A percentile compares a stretch with the other conserved stretches of the same genome.
These are phyloP conservation scores for Gryon sp. DNA, from an alignment of 1,140 invertebrate genomes.

Conservation along the genomic window DNA sequence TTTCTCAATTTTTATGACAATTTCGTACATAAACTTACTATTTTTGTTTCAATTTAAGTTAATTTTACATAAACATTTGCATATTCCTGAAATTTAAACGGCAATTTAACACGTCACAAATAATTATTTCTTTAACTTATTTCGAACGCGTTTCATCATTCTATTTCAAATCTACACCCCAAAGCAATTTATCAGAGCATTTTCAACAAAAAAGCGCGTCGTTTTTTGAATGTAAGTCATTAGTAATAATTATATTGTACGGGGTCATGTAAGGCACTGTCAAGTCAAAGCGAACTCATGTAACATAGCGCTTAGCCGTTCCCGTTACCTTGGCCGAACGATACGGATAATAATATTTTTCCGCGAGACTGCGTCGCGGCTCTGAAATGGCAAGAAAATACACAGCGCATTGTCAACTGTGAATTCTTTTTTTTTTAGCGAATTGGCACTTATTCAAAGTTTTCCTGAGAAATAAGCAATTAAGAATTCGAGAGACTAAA, in stretches of 20 bases:
- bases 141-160: too few species aligned
- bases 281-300: slow-evolving; percentile 37
- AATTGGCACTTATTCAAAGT: slow-evolving; percentile 65
- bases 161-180: too few species aligned
- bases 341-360: slow-evolving; percentile 63
- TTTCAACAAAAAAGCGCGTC: too few species aligned
- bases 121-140: too few species aligned
- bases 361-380: slow-evolving; percentile 54
- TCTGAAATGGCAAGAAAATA: slow-evolving; percentile 62
- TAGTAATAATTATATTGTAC: slow-evolving; percentile 46
- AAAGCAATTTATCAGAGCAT: too few species aligned
- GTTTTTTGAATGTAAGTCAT: too few species aligned
- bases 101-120: too few species aligned
- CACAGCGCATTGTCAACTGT: slow-evolving; percentile 57
- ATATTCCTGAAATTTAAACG: too few species aligned
- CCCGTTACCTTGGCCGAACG: slow-evolving; percentile 57
- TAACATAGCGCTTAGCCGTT: slow-evolving; percentile 55
- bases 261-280: slow-evolving; percentile 36
- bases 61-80: too few species aligned
- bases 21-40: too few species aligned
- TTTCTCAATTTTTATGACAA: too few species aligned
- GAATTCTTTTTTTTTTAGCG: slow-evolving; percentile 56
- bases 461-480: slow-evolving; percentile 68
- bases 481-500: slow-evolving; percentile 58
- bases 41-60: too few species aligned